phyloP scores from a whole-genome alignment of 2,797 vertebrate genomes.

The Emydoidea blandingii region DNA sequence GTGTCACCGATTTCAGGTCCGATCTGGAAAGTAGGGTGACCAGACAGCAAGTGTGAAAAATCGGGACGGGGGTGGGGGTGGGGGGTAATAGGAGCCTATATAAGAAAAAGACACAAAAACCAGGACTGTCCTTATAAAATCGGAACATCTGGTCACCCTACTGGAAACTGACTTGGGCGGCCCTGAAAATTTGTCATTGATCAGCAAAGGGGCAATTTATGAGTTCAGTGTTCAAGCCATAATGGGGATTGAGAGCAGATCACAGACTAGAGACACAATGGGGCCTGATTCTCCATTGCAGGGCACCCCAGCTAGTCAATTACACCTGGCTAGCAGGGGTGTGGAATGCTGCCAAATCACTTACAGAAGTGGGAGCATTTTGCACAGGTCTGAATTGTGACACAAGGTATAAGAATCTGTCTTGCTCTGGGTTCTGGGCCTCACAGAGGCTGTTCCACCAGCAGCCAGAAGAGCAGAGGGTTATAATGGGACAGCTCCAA shows the following conservation, averaged over 20 bases:
- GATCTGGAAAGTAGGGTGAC: too few species aligned
- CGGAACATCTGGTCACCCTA: too few species aligned
- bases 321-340: fast-evolving
- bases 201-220: neutral
- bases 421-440: neutral
- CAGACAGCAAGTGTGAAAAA: too few species aligned
- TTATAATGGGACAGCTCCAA: fast-evolving
- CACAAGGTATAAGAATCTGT: neutral
- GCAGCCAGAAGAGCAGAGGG: neutral
- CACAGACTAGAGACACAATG: neutral
- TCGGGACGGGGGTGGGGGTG: too few species aligned
- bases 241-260: neutral
- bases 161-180: neutral
- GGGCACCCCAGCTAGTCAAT: fast-evolving
- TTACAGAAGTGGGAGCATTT: neutral
- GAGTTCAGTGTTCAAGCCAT: neutral
- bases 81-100: too few species aligned
- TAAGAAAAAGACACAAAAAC: too few species aligned
- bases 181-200: too few species aligned
- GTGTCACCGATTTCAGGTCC: too few species aligned
- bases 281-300: neutral
- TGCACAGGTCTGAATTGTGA: fast-evolving
- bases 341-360: neutral
- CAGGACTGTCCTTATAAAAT: too few species aligned
- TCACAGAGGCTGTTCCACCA: fast-evolving